Percentiles rank a stretch among this genome's conserved stretches.
Conservation (phyloP, 2,113 vertebrate genomes). For the Alethe castanea region DNA sequence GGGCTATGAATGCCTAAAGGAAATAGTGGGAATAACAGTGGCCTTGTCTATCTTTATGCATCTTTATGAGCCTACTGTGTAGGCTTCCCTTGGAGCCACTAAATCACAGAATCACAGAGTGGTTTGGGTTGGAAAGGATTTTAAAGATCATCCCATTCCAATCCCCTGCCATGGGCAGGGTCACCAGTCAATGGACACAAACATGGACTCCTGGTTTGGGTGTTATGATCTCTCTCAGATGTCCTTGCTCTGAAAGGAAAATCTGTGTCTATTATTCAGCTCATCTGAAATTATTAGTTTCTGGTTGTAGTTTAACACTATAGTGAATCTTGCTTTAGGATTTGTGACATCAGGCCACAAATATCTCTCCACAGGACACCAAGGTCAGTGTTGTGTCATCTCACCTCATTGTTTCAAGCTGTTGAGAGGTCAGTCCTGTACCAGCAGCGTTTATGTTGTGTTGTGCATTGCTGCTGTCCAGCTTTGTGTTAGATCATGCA, state of each 20-base stretch:
- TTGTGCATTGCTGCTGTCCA: not conserved
- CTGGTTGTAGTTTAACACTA: not conserved
- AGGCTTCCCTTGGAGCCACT: not conserved
- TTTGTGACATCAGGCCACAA: not conserved
- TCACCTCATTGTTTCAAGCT: not conserved
- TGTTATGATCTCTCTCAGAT: not conserved
- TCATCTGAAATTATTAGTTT: not conserved
- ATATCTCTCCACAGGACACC: not conserved
- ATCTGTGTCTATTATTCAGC: not conserved
- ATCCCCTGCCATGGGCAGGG: not conserved
- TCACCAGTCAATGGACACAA: not conserved
- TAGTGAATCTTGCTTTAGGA: not conserved
- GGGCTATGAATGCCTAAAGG: not conserved
- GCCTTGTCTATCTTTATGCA: not conserved
- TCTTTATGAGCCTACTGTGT: not conserved
- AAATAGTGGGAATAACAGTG: not conserved
- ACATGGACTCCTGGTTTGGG: not conserved
- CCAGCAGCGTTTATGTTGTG: not conserved
- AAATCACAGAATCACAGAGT: not conserved
- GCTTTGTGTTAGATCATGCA: not conserved
- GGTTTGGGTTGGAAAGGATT: not conserved
- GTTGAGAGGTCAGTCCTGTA: not conserved
- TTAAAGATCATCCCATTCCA: not conserved
- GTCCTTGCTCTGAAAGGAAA: not conserved
- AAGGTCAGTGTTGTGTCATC: not conserved